These are phyloP conservation scores for Moxostoma hubbsi DNA, from an alignment of 2,797 vertebrate species.

Conservation along the genomic window DNA sequence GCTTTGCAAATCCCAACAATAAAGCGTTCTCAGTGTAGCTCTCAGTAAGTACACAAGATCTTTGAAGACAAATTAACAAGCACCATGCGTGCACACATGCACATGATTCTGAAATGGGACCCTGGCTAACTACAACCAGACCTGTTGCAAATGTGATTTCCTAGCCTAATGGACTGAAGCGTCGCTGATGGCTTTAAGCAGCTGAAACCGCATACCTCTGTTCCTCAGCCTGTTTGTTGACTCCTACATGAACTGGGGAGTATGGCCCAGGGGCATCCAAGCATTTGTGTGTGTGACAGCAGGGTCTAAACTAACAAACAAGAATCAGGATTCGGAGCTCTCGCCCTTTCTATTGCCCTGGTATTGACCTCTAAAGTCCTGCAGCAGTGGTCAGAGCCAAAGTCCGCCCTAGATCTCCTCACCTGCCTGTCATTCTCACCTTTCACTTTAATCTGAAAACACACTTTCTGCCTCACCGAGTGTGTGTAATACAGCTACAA, in stretches of 20 bases:
- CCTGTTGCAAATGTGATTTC: constrained; percentile 16
- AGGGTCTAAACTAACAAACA: constrained; percentile 71
- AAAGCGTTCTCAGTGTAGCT: constrained; percentile 20
- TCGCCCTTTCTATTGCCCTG: constrained; percentile 13
- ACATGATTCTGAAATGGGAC: background rate
- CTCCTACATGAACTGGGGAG: constrained; percentile 42
- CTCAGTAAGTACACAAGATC: constrained; percentile 10
- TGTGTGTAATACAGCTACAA: background rate
- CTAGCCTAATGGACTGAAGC: constrained; percentile 50
- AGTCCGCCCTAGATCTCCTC: constrained; percentile 49
- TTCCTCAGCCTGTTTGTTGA: constrained; percentile 37
- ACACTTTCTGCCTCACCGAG: constrained; percentile 45
- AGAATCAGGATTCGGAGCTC: constrained; percentile 30
- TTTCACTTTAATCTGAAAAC: constrained; percentile 71
- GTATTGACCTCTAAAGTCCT: constrained; percentile 39
- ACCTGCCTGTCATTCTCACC: constrained; percentile 75
- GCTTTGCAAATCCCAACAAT: constrained; percentile 20
- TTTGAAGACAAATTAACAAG: constrained; percentile 42
- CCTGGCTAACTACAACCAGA: background rate
- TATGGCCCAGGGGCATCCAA: constrained; percentile 31
- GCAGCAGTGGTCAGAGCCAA: constrained; percentile 31
- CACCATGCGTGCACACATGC: background rate
- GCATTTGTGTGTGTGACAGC: constrained; percentile 36
- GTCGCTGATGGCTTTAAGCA: constrained; percentile 36
- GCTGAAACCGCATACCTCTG: constrained; percentile 40